Base-by-base conservation (phyloP, 2,113 vertebrate genomes). In the Aegypius monachus region DNA sequence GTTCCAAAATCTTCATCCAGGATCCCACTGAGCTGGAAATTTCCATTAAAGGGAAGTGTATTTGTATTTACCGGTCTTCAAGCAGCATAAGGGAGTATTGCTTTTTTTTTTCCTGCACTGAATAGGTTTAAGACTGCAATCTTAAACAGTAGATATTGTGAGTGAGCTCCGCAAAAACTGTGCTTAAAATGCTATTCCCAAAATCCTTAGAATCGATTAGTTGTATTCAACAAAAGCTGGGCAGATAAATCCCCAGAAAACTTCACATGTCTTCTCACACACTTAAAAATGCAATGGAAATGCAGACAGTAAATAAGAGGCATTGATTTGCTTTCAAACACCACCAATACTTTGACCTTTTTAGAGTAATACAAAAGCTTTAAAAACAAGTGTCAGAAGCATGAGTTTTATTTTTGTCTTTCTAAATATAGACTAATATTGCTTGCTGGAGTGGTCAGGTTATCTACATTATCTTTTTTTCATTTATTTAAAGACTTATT, bases 71-170 rank as follows among this genome's bases (percentile, higher is more conserved):
- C 32, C 31, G 61, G 21, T 18, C 36, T 43, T 81, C 40, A 80
- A 56, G 20, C 21, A 72, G 16, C 0, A 0, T n/a, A 40, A 87
- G 7, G 21, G 38, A 59, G 23, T 45, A 68, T 47, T 36, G 19
- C 11, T 29, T 34, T 9, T 53, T 73, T 40, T 32, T 55, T 20
- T 1, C 45, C 38, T 27, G 12, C 40, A 19, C 21, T 75, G 56
- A 81, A 56, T 38, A 40, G 6, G 26, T 79, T 81, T 71, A 84
- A 90, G 45, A 53, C 56, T 3, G 8, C 47, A 45, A 11, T 68
- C 34, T 96, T 38, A 38, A 88, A 38, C 19, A 77, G 10, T 1
- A 72, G 16, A 32, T 81, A 74, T 2, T 16, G 29, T 61, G 18
- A 93, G 26, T 58, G 16, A 93, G 21, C 5, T 62, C 45, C 7